Percentiles rank a stretch among this genome's conserved stretches.
Evolutionary conservation across 2,888 invertebrate species (phyloP).

Genomic region (Trachelus iudaicus): DNA sequence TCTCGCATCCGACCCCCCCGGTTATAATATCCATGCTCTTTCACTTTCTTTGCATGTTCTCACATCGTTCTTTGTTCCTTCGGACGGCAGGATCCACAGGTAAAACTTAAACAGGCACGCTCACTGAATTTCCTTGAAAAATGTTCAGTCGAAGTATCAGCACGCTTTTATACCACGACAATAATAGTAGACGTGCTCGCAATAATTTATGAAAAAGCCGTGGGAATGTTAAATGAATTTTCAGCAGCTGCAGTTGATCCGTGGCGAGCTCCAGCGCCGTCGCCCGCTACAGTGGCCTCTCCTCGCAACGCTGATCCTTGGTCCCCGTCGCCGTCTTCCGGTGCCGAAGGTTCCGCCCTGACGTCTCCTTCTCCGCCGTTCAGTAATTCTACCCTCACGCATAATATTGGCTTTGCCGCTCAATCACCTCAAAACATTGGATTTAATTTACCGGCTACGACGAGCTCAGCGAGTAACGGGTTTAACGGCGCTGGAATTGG

Average conservation of each 20-base stretch:
- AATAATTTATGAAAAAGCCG: background rate
- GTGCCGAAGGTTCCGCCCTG: slow-evolving; percentile 35
- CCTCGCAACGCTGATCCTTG: slow-evolving; percentile 67
- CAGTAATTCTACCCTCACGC: slow-evolving; percentile 44
- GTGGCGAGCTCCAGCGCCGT: slow-evolving; percentile 51
- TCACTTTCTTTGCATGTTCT: slow-evolving; percentile 36
- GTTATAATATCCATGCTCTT: slow-evolving; percentile 13
- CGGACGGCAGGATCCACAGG: slow-evolving; percentile 35
- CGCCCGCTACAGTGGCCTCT: slow-evolving; percentile 45
- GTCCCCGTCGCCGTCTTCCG: slow-evolving; percentile 64
- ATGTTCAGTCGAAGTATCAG: background rate
- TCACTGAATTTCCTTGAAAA: background rate
- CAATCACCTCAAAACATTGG: slow-evolving; percentile 56
- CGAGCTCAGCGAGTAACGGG: slow-evolving; percentile 44
- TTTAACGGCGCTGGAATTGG: slow-evolving; percentile 53
- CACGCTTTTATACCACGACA: background rate
- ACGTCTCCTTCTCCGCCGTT: slow-evolving; percentile 46
- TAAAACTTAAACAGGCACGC: slow-evolving; percentile 17
- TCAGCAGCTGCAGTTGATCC: slow-evolving; percentile 58
- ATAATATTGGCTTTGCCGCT: slow-evolving; percentile 50
- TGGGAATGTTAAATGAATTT: slow-evolving; percentile 28
- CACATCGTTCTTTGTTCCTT: slow-evolving; percentile 22
- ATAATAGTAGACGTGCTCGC: background rate
- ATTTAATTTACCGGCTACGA: slow-evolving; percentile 50
- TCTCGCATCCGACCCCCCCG: slow-evolving; percentile 16